Evolutionary conservation across 2,888 invertebrate species (phyloP).

Genomic region (Mythimna vitellina): DNA sequence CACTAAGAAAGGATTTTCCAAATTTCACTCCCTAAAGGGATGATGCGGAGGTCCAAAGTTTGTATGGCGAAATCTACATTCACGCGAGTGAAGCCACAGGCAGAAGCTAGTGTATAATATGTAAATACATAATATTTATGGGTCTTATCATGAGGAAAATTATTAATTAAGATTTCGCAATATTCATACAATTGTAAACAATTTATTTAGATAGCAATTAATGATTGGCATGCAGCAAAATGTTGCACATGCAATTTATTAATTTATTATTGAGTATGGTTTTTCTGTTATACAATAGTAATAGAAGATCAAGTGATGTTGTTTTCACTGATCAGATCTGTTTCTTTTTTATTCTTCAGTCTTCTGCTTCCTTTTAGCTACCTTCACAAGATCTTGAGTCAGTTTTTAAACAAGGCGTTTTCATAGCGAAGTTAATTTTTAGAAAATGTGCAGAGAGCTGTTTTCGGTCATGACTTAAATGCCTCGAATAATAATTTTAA

Average conservation of each 20-base stretch:
- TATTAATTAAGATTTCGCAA: conserved; percentile 4
- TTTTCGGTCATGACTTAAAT: background rate
- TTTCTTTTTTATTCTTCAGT: too few species aligned
- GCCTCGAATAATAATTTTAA: too few species aligned
- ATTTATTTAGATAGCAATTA: conserved; percentile 4
- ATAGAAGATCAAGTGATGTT: background rate
- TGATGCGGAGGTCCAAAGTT: too few species aligned
- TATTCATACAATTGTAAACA: background rate
- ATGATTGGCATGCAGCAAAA: background rate
- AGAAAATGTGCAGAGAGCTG: too few species aligned
- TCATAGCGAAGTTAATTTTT: too few species aligned
- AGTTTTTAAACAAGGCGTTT: background rate
- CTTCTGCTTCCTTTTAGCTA: background rate
- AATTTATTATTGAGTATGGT: conserved; percentile 6
- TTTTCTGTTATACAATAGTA: conserved; percentile 26
- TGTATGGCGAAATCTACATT: too few species aligned
- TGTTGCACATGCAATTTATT: conserved; percentile 1
- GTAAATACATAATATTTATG: too few species aligned
- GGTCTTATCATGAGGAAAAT: conserved; percentile 45
- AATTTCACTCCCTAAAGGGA: too few species aligned
- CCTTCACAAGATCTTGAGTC: background rate
- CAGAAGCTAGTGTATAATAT: too few species aligned
- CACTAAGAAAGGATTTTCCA: too few species aligned
- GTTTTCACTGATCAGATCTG: background rate
- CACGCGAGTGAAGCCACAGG: too few species aligned